phyloP scores from a whole-genome alignment of 2,797 vertebrate genomes.

The Loris lydekkerianus region DNA sequence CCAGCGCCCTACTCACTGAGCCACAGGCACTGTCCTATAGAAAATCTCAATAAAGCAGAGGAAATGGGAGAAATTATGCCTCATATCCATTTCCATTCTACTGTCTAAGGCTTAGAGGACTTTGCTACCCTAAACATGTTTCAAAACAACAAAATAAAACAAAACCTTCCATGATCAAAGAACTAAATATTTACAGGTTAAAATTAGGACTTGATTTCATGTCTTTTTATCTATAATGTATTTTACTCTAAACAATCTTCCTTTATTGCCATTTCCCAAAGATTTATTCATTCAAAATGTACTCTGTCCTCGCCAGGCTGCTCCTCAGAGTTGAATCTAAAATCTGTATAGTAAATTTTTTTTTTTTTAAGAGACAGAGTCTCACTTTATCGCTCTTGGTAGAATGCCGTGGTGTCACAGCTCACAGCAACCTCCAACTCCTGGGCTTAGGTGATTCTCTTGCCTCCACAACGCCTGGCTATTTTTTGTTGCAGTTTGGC shows the following conservation, averaged over 20 bases:
- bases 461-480: no score
- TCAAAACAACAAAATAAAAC: no score
- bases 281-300: conserved; percentile 23
- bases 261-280: neutral
- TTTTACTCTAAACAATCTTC: conserved; percentile 42
- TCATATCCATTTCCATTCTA: neutral
- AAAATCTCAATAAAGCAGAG: conserved; percentile 9
- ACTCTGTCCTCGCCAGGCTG: neutral
- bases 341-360: neutral
- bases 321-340: neutral
- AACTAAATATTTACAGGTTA: conserved; percentile 7
- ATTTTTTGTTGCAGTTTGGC: no score
- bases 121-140: no score
- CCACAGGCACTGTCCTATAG: no score
- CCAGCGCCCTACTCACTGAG: no score
- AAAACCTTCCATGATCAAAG: conserved; percentile 4
- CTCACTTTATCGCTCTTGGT: neutral
- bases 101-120: conserved; percentile 1
- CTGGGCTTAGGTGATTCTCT: no score
- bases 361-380: neutral
- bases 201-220: conserved; percentile 32
- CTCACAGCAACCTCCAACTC: no score
- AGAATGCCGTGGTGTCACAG: no score
- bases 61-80: neutral
- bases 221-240: neutral